Base-by-base conservation (phyloP, 1,140 invertebrate species). In the Macrosteles quadrilineatus region DNA sequence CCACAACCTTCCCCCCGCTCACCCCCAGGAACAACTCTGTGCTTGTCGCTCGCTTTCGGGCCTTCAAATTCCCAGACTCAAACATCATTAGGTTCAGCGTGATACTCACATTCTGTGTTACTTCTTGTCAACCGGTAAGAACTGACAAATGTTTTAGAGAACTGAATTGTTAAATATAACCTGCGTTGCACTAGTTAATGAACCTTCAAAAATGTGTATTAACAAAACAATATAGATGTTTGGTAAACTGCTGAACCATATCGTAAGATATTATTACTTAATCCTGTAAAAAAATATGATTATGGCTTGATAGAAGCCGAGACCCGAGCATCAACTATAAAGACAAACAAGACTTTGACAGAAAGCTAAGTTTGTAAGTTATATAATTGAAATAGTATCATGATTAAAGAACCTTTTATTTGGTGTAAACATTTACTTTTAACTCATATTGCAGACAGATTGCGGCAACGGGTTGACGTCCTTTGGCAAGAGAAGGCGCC, bases 31-130 rank as follows among this genome's bases (percentile, higher is more conserved):
- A 79, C 62, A 79, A 79, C n/a, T 76, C 79, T 43, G 79, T 80
- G 0, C 82, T 84, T 1, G 69, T 79, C 19, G 83, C 85, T 25
- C 78, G 79, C 1, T 83, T 86, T 53, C 77, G 85, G 69, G 89
- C 89, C 3, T 91, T 91, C 77, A 87, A 89, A 25, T 91, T 91
- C 77, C 86, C 88, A 0, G 85, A 85, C 12, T 90, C 89, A 45
- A 85, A 86, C 21, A 81, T 89, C 1, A 87, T 91, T 0, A 81
- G 85, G 25, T 91, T 91, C 76, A 85, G 86, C 55, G 83, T 90
- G 11, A 85, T 90, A 74, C 87, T 91, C 1, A 86, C 86, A 64
- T 90, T 89, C 75, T 91, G 90, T 71, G 79, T 87, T 4, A 78
- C 82, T 0, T 78, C 82, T 43, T 91, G 90, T 75, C 75, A 80